A percentile compares a stretch with the other conserved stretches of the same genome.
Conservation (phyloP, 1,140 invertebrate genomes). For the Drosophila tristis region DNA sequence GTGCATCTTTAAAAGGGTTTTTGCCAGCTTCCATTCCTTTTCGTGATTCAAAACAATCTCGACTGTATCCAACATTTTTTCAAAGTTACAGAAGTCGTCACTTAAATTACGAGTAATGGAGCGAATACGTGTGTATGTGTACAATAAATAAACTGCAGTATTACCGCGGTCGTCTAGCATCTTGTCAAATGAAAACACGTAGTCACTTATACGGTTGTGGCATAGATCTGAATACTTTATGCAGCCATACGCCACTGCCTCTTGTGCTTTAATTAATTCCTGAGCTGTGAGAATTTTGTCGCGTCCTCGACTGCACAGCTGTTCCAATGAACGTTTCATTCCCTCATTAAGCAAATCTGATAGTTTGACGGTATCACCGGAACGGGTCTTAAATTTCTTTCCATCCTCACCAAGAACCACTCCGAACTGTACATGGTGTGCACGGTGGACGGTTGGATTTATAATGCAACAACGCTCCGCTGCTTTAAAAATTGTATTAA, state of each 20-base stretch:
- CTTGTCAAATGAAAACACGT: conserved; percentile 99
- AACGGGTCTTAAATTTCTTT: conserved; percentile 99
- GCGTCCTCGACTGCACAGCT: conserved; percentile 95
- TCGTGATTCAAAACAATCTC: conserved; percentile 90
- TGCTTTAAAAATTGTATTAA: conserved; percentile 90
- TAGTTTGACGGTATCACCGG: conserved; percentile 97
- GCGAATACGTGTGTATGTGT: conserved; percentile 97
- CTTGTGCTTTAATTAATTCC: conserved; percentile 93
- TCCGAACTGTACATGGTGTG: conserved; percentile 98
- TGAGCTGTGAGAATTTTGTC: conserved; percentile 92
- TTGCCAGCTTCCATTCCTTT: conserved; percentile 97
- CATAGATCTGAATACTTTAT: conserved; percentile 99
- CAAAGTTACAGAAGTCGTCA: conserved; percentile 86
- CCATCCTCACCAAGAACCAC: conserved; percentile 99
- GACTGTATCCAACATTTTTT: conserved; percentile 84
- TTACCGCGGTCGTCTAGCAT: conserved; percentile 99
- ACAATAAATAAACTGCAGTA: conserved; percentile 98
- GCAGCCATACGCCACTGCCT: conserved; percentile 98
- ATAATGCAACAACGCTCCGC: conserved; percentile 90
- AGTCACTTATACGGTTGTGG: conserved; percentile 97
- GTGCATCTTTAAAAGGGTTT: conserved; percentile 93
- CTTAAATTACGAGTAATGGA: conserved; percentile 94
- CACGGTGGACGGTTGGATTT: conserved; percentile 86
- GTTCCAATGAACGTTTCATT: conserved; percentile 92
- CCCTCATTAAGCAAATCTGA: conserved; percentile 98